phyloP scores from a whole-genome alignment of 2,797 vertebrate species.

The Hippocampus kuda region DNA sequence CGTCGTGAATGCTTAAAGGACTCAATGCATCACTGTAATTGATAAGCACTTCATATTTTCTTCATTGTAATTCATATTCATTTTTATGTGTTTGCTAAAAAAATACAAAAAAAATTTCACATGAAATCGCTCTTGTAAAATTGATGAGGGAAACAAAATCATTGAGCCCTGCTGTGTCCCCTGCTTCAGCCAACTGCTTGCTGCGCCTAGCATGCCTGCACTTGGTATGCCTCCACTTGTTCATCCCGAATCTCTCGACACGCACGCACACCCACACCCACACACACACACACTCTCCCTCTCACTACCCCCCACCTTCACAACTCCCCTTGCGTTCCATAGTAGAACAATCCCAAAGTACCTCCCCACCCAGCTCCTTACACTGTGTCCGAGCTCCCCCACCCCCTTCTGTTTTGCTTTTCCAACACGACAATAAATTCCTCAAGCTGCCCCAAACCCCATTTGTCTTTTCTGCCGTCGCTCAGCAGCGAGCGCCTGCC shows the following conservation, averaged over 20 bases:
- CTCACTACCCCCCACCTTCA: neutral
- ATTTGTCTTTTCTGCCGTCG: conserved; percentile 16
- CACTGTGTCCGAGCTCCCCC: conserved; percentile 8
- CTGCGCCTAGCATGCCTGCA: neutral
- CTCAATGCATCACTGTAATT: too few relatives aligned
- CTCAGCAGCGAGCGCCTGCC: conserved; percentile 29
- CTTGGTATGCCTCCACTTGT: conserved; percentile 22
- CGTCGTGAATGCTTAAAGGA: too few relatives aligned
- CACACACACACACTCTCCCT: neutral
- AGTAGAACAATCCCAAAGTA: conserved; percentile 5
- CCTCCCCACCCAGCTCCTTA: neutral
- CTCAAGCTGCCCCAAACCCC: conserved; percentile 22
- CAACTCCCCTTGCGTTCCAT: conserved; percentile 15
- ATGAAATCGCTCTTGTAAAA: too few relatives aligned
- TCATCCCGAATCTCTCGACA: neutral
- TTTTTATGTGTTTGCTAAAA: too few relatives aligned
- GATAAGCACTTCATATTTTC: too few relatives aligned
- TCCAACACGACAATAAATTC: conserved; percentile 44
- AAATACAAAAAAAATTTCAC: too few relatives aligned
- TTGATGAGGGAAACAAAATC: too few relatives aligned
- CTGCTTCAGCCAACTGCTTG: neutral
- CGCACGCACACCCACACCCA: too few relatives aligned
- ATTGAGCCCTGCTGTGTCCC: neutral
- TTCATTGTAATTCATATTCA: too few relatives aligned
- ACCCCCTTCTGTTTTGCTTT: conserved; percentile 9